These are phyloP conservation scores for Lithophane ornitopus DNA, from an alignment of 2,888 invertebrate genomes.

Conservation along the genomic window DNA sequence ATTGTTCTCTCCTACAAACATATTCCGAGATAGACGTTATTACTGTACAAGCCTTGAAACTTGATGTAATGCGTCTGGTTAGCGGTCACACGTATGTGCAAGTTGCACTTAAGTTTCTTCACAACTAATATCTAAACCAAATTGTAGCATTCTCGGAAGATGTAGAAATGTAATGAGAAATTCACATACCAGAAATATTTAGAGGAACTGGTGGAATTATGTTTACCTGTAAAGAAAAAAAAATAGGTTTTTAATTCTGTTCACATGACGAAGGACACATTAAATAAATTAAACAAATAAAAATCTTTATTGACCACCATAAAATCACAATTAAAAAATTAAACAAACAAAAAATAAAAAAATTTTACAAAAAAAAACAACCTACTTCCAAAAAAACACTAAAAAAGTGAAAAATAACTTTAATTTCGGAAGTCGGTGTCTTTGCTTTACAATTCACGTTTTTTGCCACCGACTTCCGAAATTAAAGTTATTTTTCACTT, in stretches of 20 bases:
- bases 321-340: no score
- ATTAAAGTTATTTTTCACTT: no score
- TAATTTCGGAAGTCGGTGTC: no score
- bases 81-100: constrained; percentile 41
- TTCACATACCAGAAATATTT: constrained; percentile 32
- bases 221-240: constrained; percentile 48
- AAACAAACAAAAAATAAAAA: no score
- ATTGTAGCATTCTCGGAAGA: neutral
- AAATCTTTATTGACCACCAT: no score
- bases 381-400: no score
- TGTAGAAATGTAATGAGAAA: constrained; percentile 4
- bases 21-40: constrained; percentile 22
- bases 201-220: neutral
- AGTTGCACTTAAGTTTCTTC: constrained; percentile 34
- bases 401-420: no score
- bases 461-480: no score
- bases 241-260: neutral
- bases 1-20: constrained; percentile 28
- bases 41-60: constrained; percentile 33
- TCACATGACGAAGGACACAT: neutral
- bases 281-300: no score
- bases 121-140: constrained; percentile 34
- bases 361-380: no score
- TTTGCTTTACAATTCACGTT: no score
- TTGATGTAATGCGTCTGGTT: constrained; percentile 45